These are phyloP conservation scores for Clinocottus analis DNA, from an alignment of 2,113 vertebrate genomes.

Conservation along the genomic window DNA sequence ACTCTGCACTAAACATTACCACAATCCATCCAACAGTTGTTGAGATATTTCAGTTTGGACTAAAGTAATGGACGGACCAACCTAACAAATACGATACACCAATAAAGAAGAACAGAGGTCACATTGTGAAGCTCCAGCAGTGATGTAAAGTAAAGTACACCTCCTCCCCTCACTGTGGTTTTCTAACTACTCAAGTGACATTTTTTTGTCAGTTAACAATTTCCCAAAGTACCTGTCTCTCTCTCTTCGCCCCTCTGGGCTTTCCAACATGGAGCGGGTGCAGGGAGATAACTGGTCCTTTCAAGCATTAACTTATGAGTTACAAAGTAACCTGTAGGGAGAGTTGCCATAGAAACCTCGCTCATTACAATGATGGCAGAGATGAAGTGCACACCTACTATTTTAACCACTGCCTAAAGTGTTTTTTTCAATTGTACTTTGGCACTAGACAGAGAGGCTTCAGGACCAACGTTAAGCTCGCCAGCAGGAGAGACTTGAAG, in stretches of 20 bases:
- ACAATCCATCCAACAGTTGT: background rate
- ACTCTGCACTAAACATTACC: background rate
- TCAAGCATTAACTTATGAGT: conserved; percentile 82
- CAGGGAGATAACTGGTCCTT: conserved; percentile 61
- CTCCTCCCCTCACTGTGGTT: background rate
- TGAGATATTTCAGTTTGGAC: background rate
- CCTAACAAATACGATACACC: background rate
- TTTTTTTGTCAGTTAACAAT: conserved; percentile 55
- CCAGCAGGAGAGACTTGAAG: conserved; percentile 9
- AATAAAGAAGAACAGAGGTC: background rate
- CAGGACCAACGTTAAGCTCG: conserved; percentile 19
- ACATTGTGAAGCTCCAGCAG: background rate
- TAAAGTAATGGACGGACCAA: too few species aligned
- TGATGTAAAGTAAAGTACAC: background rate
- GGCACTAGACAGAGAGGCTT: conserved; percentile 22
- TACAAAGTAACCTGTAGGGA: conserved; percentile 81
- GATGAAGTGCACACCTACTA: conserved; percentile 48
- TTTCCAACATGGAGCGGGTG: conserved; percentile 43
- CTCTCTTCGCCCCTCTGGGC: conserved; percentile 53
- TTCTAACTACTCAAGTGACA: conserved; percentile 29
- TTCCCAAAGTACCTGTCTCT: conserved; percentile 33
- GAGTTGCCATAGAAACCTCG: conserved; percentile 81
- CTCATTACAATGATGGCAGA: conserved; percentile 69
- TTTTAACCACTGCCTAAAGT: conserved; percentile 49
- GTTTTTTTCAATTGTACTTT: conserved; percentile 48